These are phyloP conservation scores for Agrochola lychnidis DNA, from an alignment of 2,888 invertebrate genomes.

Conservation along the genomic window DNA sequence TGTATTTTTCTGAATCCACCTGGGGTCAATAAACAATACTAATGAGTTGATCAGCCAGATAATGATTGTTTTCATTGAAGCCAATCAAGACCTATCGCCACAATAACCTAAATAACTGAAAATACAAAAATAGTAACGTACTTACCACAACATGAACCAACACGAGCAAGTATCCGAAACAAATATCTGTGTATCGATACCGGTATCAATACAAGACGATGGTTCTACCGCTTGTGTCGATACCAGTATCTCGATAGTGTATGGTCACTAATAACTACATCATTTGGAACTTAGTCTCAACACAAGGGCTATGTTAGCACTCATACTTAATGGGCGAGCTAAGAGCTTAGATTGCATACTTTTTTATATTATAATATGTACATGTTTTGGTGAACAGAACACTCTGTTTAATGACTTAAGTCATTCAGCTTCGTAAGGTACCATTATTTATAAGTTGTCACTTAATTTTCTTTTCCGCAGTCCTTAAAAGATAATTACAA, in stretches of 20 bases:
- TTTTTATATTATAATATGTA: neutral
- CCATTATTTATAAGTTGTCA: neutral
- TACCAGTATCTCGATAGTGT: neutral
- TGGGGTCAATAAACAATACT: neutral
- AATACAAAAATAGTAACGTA: neutral
- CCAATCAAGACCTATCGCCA: neutral
- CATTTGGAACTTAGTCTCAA: neutral
- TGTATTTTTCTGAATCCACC: neutral
- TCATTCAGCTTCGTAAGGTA: neutral
- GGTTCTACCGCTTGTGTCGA: neutral
- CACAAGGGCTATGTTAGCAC: constrained; percentile 1
- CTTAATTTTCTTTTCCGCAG: neutral
- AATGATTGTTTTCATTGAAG: neutral
- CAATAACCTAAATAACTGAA: neutral
- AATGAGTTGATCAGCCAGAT: neutral
- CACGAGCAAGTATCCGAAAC: neutral
- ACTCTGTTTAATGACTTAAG: neutral
- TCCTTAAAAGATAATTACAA: neutral
- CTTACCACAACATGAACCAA: neutral
- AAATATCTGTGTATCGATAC: neutral
- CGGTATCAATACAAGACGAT: neutral
- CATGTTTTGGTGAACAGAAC: neutral
- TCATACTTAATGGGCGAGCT: neutral
- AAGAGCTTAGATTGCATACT: neutral
- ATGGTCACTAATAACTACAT: neutral